phyloP scores from a whole-genome alignment of 2,113 vertebrate species.

The Ceyx cyanopectus region DNA sequence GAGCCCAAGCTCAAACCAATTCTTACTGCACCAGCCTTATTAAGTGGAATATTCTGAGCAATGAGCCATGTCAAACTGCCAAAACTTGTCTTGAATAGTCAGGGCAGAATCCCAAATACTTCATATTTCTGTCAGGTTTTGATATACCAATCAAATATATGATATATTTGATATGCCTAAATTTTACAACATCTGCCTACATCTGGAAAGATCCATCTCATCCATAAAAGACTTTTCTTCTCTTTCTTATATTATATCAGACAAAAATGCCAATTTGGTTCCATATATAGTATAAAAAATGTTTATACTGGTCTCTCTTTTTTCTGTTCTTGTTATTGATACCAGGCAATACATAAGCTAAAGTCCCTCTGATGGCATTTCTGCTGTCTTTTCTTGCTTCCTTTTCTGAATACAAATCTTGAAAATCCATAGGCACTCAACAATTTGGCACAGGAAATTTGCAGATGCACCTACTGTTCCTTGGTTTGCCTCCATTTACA shows the following conservation, averaged over 20 bases:
- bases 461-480: fast-evolving
- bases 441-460: not conserved
- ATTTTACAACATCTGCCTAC: not conserved
- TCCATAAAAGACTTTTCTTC: not conserved
- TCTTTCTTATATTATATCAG: not conserved
- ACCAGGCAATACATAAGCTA: not conserved
- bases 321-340: not conserved
- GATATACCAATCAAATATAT: too few species aligned
- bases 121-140: not conserved
- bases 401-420: not conserved
- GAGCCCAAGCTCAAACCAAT: not conserved
- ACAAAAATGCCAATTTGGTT: not conserved
- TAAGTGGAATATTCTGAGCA: not conserved
- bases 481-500: not conserved
- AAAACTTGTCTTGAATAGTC: not conserved
- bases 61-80: not conserved
- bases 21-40: not conserved
- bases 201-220: not conserved
- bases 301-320: not conserved
- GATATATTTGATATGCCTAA: fast-evolving
- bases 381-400: not conserved
- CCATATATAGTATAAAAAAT: not conserved
- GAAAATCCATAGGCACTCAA: not conserved
- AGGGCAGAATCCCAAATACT: not conserved
- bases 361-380: not conserved